Conservation (phyloP, 2,888 invertebrate genomes). For the Cotesia congregata region DNA sequence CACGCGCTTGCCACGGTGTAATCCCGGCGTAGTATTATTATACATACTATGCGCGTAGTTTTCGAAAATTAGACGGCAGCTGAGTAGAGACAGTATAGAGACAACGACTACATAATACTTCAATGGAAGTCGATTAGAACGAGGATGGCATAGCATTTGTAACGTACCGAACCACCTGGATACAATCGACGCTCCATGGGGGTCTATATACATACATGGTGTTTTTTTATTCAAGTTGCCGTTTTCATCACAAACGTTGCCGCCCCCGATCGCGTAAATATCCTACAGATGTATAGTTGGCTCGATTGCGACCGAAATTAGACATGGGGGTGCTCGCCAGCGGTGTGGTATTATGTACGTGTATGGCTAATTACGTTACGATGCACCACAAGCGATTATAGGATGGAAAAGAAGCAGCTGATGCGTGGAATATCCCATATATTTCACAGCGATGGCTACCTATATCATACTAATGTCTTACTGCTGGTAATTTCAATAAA, state of each 20-base stretch:
- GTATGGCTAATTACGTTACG: background rate
- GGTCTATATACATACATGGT: background rate
- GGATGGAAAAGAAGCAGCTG: background rate
- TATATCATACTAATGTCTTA: background rate
- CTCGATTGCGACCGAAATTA: background rate
- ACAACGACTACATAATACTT: background rate
- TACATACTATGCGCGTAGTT: conserved; percentile 38
- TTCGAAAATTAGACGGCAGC: conserved; percentile 65
- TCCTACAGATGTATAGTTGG: background rate
- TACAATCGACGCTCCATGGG: background rate
- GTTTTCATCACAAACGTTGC: background rate
- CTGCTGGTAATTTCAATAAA: background rate
- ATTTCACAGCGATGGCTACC: background rate
- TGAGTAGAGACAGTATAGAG: conserved; percentile 17
- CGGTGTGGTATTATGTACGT: background rate
- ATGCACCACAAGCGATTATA: background rate
- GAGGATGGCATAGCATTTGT: conserved; percentile 50
- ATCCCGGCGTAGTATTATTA: background rate
- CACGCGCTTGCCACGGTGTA: conserved; percentile 45
- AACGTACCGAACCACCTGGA: conserved; percentile 66
- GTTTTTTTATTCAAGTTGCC: background rate
- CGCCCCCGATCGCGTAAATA: background rate
- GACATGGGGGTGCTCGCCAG: background rate
- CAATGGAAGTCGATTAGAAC: conserved; percentile 41
- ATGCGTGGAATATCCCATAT: background rate